A percentile compares a stretch with the other conserved stretches of the same genome.
These are phyloP conservation scores for Semotilus atromaculatus DNA, from an alignment of 2,797 vertebrate species.

Conservation along the genomic window DNA sequence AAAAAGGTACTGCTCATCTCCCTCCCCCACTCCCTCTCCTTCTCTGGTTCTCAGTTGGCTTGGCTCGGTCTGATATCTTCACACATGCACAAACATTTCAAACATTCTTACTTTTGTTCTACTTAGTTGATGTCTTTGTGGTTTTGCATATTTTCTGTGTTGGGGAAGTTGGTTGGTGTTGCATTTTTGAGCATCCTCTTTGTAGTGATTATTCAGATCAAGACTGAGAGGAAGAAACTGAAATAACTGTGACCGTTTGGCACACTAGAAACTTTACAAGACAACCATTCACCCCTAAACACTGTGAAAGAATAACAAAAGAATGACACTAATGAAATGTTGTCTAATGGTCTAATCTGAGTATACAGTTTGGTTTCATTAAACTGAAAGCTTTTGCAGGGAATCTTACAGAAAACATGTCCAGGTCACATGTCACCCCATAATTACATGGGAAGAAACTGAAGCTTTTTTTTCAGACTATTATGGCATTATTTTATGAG, in stretches of 20 bases:
- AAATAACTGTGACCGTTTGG: conserved; percentile 20
- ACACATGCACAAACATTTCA: not conserved
- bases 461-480: not conserved
- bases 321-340: no score
- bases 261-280: conserved; percentile 21
- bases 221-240: not conserved
- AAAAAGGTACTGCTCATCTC: conserved; percentile 88
- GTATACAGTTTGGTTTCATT: not conserved
- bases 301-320: not conserved
- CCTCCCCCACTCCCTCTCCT: not conserved
- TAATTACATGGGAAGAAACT: not conserved
- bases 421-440: not conserved
- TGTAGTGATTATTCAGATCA: conserved; percentile 4
- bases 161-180: conserved; percentile 10
- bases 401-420: not conserved
- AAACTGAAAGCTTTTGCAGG: not conserved
- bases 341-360: not conserved
- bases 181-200: conserved; percentile 13
- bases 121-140: not conserved
- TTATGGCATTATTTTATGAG: not conserved
- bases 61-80: conserved; percentile 3
- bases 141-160: not conserved
- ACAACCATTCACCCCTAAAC: not conserved
- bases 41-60: conserved; percentile 17
- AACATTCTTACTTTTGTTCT: not conserved